phyloP scores from a whole-genome alignment of 2,797 vertebrate genomes.

The Sebastes dallii region DNA sequence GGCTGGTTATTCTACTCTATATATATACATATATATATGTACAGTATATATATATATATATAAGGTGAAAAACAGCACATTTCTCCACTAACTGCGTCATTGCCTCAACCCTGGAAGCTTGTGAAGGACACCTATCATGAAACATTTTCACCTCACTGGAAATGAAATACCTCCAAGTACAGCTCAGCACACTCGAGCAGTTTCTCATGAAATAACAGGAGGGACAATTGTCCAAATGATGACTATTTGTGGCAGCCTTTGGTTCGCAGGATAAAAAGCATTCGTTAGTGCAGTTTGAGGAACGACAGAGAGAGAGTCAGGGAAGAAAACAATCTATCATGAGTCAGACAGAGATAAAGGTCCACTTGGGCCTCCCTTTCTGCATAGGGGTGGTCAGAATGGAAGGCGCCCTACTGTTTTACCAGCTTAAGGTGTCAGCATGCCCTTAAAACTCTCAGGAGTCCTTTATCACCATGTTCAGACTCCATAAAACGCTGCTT shows the following conservation, averaged over 20 bases:
- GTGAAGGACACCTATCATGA: background rate
- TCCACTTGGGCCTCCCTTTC: slow-evolving; percentile 9
- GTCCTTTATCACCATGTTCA: slow-evolving; percentile 60
- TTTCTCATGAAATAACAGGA: background rate
- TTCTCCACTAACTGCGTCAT: background rate
- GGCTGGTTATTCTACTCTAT: background rate
- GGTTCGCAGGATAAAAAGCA: background rate
- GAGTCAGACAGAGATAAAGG: slow-evolving; percentile 30
- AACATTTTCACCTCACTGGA: background rate
- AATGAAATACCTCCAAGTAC: background rate
- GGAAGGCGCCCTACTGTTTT: slow-evolving; percentile 22
- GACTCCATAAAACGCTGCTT: slow-evolving; percentile 71
- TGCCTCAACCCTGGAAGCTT: background rate
- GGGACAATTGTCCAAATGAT: background rate
- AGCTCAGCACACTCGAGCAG: background rate
- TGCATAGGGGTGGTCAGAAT: slow-evolving; percentile 1
- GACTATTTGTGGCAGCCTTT: background rate
- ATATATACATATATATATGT: too few species aligned
- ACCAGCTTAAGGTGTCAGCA: slow-evolving; percentile 47
- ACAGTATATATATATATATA: too few species aligned
- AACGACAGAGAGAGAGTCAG: background rate
- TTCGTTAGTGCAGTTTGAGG: background rate
- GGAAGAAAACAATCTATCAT: background rate
- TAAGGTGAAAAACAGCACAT: background rate
- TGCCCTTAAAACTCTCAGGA: slow-evolving; percentile 52